Evolutionary conservation across 2,888 invertebrate species (phyloP), one percentile per base, ranked within the genome.

Genomic region (Xanthia togata): DNA sequence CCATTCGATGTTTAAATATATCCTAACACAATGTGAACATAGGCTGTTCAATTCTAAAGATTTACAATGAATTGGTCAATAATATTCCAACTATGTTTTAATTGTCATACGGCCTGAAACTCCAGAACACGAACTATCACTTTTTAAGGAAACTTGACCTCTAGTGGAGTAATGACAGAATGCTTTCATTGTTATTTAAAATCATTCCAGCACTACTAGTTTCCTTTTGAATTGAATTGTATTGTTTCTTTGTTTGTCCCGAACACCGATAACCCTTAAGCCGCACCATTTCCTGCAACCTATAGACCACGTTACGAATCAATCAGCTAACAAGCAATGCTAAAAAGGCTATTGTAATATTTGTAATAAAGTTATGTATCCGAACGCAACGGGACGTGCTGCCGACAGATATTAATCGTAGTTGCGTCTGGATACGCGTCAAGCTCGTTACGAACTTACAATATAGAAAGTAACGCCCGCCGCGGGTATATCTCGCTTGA

Each of bases 381-480:
- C 75, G 85, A 83, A 79, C 78, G 77, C 76, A 76, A 76, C 79
- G 81, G 81, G 85, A 84, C 87, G 84, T 79, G 82, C 31, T 74
- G 75, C 76, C 76, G 90, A 90, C 90, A 91, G 91, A 81, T 91
- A 92, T 91, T 91, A 91, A 92, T 92, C 76, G 89, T 87, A 69
- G 73, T 78, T 81, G 71, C 79, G 82, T 88, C 86, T 84, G 87
- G 89, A 88, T 89, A 86, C 83, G 84, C 90, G 90, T 90, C 89
- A 88, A 84, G 74, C 83, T 89, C 88, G 84, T 90, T 90, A 91
- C 87, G 83, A 50, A 79, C 72, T 44, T 44, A 78, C 55, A 73
- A 55, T 73, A 73, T 92, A 88, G 90, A 90, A 91, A 91, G 91
- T 87, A 87, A 91, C 89, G 90, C 89, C 87, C 83, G 87, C 85